Evolutionary conservation across 2,113 vertebrate species (phyloP).

Genomic region (Ceuthmochares aereus): DNA sequence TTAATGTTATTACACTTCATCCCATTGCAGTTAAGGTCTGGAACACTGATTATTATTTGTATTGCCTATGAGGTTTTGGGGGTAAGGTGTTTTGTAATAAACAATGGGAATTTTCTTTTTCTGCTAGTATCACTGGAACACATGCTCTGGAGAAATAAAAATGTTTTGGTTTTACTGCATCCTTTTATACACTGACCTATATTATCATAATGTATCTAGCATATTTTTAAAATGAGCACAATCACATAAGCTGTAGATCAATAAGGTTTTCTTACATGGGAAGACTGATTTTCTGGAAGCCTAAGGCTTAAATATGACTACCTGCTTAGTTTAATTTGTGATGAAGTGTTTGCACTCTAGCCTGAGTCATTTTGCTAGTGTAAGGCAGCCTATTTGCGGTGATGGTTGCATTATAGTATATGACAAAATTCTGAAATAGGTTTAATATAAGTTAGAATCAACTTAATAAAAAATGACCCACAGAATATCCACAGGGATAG

Average conservation of each 20-base stretch:
- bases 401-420: neutral
- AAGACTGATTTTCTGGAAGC: constrained; percentile 13
- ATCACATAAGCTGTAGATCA: neutral
- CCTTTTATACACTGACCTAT: neutral
- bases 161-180: neutral
- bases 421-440: constrained; percentile 14
- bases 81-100: neutral
- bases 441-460: constrained; percentile 38
- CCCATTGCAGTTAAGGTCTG: neutral
- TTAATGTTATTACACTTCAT: neutral
- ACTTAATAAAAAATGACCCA: constrained; percentile 49
- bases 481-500: constrained; percentile 43
- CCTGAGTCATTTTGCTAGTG: neutral
- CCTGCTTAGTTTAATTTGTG: constrained; percentile 35
- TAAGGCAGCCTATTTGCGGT: neutral
- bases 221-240: neutral
- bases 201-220: neutral
- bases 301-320: constrained; percentile 4
- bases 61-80: neutral
- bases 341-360: neutral
- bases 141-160: neutral
- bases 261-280: neutral
- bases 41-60: neutral
- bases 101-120: neutral
- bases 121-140: neutral